Evolutionary conservation across 2,888 invertebrate species (phyloP).

Genomic region (Diarsia mendica): DNA sequence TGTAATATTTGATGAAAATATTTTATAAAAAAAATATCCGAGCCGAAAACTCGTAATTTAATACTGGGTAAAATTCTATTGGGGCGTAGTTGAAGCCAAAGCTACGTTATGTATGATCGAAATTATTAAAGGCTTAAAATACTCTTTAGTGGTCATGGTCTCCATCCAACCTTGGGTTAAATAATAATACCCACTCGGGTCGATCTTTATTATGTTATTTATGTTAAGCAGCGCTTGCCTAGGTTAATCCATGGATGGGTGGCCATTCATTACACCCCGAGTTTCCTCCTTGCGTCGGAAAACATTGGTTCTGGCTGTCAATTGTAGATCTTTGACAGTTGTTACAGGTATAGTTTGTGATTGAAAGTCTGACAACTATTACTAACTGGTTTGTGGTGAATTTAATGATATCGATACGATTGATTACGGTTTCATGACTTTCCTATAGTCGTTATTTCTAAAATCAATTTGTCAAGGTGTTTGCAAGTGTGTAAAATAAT

Average conservation of each 20-base stretch:
- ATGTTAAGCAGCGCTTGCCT: neutral
- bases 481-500: neutral
- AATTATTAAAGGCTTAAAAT: neutral
- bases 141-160: neutral
- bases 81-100: neutral
- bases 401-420: too few species aligned
- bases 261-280: too few species aligned
- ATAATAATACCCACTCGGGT: neutral
- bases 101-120: conserved; percentile 4
- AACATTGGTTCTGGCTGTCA: too few species aligned
- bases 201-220: too few species aligned
- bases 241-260: neutral
- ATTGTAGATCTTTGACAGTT: too few species aligned
- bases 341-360: too few species aligned
- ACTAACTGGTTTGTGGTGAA: neutral
- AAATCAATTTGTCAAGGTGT: neutral
- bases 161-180: neutral
- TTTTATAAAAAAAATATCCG: conserved; percentile 4
- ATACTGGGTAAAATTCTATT: conserved; percentile 10
- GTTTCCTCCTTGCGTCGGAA: too few species aligned
- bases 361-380: too few species aligned
- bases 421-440: too few species aligned
- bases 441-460: too few species aligned
- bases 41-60: conserved; percentile 21
- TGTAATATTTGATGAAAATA: conserved; percentile 25